Evolutionary conservation across 2,797 vertebrate genomes (phyloP).

Genomic region (Gephyroberyx darwinii): DNA sequence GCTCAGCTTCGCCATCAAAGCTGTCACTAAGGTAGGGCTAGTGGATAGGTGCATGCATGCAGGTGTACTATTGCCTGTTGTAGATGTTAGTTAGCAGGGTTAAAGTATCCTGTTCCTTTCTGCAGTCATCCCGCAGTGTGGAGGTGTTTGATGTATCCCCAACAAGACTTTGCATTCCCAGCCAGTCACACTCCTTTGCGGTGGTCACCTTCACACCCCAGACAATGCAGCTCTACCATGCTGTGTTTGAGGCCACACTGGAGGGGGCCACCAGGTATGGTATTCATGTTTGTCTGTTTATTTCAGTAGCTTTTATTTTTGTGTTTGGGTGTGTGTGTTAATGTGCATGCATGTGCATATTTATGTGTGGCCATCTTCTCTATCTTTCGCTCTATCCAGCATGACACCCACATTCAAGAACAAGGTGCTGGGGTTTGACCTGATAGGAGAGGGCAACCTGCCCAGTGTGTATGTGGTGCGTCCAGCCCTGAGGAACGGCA

Average conservation of each 20-base stretch:
- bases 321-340: background rate
- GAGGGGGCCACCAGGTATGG: slow-evolving; percentile 57
- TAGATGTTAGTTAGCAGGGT: background rate
- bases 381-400: slow-evolving; percentile 44
- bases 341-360: background rate
- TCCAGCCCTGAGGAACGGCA: slow-evolving; percentile 75
- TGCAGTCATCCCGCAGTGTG: slow-evolving; percentile 31
- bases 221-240: slow-evolving; percentile 58
- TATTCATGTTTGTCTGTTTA: background rate
- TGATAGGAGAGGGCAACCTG: slow-evolving; percentile 87
- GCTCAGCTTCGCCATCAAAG: slow-evolving; percentile 77
- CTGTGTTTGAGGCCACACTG: slow-evolving; percentile 61
- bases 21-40: slow-evolving; percentile 79
- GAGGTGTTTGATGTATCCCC: slow-evolving; percentile 64
- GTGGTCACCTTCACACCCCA: slow-evolving; percentile 69
- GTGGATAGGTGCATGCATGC: background rate
- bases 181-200: slow-evolving; percentile 62
- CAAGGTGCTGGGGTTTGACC: slow-evolving; percentile 82
- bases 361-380: background rate
- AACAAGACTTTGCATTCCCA: slow-evolving; percentile 56
- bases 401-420: slow-evolving; percentile 63
- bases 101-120: background rate
- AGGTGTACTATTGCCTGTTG: background rate
- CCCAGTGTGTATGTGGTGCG: slow-evolving; percentile 83
- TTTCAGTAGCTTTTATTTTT: background rate